Evolutionary conservation across 2,888 invertebrate genomes (phyloP).

Genomic region (Globia sparganii): DNA sequence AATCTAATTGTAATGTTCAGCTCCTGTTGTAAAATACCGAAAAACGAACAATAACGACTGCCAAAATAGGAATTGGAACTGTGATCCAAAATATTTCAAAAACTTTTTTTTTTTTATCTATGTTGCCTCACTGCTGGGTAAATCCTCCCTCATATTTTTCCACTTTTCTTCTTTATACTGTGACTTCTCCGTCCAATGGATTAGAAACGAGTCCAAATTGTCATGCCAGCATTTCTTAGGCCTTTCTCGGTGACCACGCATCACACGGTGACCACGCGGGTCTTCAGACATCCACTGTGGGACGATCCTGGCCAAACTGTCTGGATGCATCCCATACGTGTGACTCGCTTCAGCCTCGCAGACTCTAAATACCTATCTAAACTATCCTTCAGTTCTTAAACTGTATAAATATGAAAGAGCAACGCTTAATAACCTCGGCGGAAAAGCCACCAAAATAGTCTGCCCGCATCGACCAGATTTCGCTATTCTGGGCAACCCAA

Average conservation of each 20-base stretch:
- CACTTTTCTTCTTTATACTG: neutral
- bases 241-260: neutral
- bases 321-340: neutral
- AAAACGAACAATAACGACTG: neutral
- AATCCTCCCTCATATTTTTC: neutral
- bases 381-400: neutral
- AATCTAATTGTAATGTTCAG: neutral
- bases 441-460: constrained; percentile 51
- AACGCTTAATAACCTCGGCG: constrained; percentile 19
- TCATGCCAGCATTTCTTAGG: too few species aligned
- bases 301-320: neutral
- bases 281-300: neutral
- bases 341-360: neutral
- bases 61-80: neutral
- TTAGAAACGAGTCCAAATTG: neutral
- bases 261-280: neutral
- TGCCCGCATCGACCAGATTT: constrained; percentile 58
- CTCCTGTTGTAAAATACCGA: neutral
- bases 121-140: too few species aligned
- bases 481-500: constrained; percentile 58
- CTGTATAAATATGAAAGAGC: neutral
- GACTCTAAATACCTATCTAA: neutral
- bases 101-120: too few species aligned
- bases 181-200: neutral
- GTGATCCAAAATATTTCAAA: neutral